A percentile compares a stretch with the other conserved stretches of the same genome.
phyloP scores from a whole-genome alignment of 2,888 invertebrate species.

The Stegophylla sp. region DNA sequence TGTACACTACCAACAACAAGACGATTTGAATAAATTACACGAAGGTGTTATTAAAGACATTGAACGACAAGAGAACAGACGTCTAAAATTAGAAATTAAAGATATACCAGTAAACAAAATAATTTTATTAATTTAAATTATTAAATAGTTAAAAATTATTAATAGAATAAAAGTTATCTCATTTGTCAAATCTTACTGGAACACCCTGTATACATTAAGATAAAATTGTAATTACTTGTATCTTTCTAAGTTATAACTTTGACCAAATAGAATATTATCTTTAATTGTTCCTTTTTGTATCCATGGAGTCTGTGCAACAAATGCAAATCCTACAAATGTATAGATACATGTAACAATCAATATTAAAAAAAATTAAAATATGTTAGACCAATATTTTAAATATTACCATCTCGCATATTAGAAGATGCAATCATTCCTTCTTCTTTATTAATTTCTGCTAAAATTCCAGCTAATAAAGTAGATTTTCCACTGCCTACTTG shows the following conservation, averaged over 20 bases:
- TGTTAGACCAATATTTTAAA: background rate
- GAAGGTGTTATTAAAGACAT: slow-evolving; percentile 80
- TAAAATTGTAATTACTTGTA: slow-evolving; percentile 68
- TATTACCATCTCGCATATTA: slow-evolving; percentile 71
- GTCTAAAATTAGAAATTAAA: background rate
- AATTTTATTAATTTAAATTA: too few relatives aligned
- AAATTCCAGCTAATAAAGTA: slow-evolving; percentile 80
- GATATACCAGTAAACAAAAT: background rate
- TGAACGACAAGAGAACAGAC: slow-evolving; percentile 45
- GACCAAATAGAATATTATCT: slow-evolving; percentile 94
- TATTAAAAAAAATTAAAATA: background rate
- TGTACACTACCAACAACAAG: slow-evolving; percentile 61
- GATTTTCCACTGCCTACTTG: slow-evolving; percentile 92
- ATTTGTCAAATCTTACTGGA: too few relatives aligned
- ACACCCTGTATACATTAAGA: too few relatives aligned
- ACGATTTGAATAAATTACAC: slow-evolving; percentile 75
- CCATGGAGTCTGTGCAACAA: slow-evolving; percentile 90
- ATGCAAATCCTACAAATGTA: slow-evolving; percentile 74
- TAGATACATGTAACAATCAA: background rate
- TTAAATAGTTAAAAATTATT: too few relatives aligned
- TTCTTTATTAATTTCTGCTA: slow-evolving; percentile 81
- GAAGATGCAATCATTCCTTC: slow-evolving; percentile 75
- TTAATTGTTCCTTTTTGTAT: slow-evolving; percentile 86
- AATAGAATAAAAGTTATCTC: too few relatives aligned
- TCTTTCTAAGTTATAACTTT: slow-evolving; percentile 77